phyloP scores from a whole-genome alignment of 1,140 invertebrate genomes.

The Cydia amplana region DNA sequence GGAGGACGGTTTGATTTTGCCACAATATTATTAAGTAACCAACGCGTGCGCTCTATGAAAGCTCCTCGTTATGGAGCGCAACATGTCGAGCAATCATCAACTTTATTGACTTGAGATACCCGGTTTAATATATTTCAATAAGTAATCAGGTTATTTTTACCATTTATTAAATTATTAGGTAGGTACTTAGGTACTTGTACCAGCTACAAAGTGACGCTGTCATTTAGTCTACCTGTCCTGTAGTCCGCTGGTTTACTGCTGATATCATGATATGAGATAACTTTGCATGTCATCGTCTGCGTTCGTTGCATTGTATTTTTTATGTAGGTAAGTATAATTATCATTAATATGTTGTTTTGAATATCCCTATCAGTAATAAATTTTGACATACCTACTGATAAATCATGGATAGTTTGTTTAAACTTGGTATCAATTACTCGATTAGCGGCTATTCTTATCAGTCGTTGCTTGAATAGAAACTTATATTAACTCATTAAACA shows the following conservation, averaged over 20 bases:
- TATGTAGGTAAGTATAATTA: too few species aligned
- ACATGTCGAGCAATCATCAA: too few species aligned
- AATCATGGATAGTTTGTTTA: conserved; percentile 7
- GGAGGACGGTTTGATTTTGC: too few species aligned
- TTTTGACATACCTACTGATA: not conserved
- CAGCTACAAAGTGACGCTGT: not conserved
- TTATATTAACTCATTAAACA: conserved; percentile 11
- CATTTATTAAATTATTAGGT: too few species aligned
- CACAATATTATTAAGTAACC: too few species aligned
- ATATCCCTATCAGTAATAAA: not conserved
- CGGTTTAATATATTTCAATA: too few species aligned
- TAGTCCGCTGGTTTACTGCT: not conserved
- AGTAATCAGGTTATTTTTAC: too few species aligned
- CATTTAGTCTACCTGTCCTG: not conserved
- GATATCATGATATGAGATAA: not conserved
- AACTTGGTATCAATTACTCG: conserved; percentile 2
- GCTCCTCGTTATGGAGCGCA: too few species aligned
- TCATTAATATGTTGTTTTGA: not conserved
- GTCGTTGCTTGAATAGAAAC: conserved; percentile 6
- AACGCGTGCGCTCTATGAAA: too few species aligned
- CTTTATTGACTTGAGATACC: too few species aligned
- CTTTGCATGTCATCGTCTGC: not conserved
- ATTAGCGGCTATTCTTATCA: conserved; percentile 8
- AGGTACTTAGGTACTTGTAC: too few species aligned
- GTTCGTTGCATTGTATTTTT: not conserved